These are phyloP conservation scores for Megaustenia siamemsis DNA, from an alignment of 2,888 invertebrate genomes.

Conservation along the genomic window DNA sequence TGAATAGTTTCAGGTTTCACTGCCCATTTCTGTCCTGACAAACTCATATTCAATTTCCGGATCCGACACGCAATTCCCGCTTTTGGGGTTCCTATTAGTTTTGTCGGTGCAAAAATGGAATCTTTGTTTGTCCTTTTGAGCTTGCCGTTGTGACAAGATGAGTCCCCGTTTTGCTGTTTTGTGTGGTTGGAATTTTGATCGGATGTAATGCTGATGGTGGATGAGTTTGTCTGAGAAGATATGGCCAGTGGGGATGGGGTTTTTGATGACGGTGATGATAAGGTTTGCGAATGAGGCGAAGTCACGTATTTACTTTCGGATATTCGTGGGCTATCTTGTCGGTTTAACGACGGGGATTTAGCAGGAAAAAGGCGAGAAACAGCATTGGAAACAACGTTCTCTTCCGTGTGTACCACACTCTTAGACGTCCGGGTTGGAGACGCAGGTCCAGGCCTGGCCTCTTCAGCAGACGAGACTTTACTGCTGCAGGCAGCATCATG, in stretches of 20 bases:
- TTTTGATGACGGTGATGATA: neutral
- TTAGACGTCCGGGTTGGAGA: constrained; percentile 7
- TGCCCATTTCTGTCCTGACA: constrained; percentile 63
- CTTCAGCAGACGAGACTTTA: neutral
- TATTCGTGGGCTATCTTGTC: constrained; percentile 12
- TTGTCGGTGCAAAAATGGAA: constrained; percentile 46
- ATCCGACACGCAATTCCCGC: constrained; percentile 72
- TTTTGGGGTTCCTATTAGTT: constrained; percentile 68
- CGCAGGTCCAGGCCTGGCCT: neutral
- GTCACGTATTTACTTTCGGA: neutral
- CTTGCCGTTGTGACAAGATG: constrained; percentile 45
- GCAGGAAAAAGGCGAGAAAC: constrained; percentile 29
- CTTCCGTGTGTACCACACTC: constrained; percentile 30
- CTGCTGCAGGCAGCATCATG: neutral
- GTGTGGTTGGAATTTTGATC: constrained; percentile 13
- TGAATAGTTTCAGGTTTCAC: constrained; percentile 66
- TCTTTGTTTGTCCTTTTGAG: constrained; percentile 53
- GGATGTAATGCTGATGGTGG: neutral
- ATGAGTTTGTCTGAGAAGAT: constrained; percentile 26
- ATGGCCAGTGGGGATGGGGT: constrained; percentile 2
- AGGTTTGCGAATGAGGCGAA: neutral
- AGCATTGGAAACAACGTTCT: constrained; percentile 21
- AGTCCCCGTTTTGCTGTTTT: constrained; percentile 38
- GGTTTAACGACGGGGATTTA: constrained; percentile 18
- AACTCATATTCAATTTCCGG: constrained; percentile 64